Base-by-base conservation (phyloP, 2,113 vertebrate species). In the Forbesichthys papilliferus region DNA sequence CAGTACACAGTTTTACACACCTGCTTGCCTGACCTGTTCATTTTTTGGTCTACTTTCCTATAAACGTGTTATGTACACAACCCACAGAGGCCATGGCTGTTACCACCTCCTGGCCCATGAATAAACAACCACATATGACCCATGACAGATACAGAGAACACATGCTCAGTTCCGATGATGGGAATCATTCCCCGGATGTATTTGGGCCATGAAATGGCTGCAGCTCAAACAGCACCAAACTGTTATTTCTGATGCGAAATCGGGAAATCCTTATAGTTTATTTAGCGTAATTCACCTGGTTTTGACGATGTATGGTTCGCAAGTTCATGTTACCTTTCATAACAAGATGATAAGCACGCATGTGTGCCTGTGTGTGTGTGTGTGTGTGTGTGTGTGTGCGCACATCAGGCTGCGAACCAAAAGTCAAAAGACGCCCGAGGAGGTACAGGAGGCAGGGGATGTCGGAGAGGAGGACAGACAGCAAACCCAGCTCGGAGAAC, bases 351-450 rank as follows among this genome's bases (percentile, higher is more conserved):
- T 13, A 60, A 11, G 9, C 9, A 42, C 7, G 8, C 64, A 57
- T 53, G 66, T 70, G 60, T 66, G 48, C 61, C 11, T 66, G 46
- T 71, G 51, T 11, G 52, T 72, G 55, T 77, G 27, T 61, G 13
- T 49, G 1, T 61, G 18, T 62, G 36, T 48, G 13, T 68, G 20
- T 76, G 63, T 64, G 61, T 81, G 51, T 13, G 6, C 14, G 20
- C n/a, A 18, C 7, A 53, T 33, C 69, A 81, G 62, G 67, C 51
- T 74, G 59, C 42, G 67, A 67, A 69, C 9, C 61, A 71, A 71
- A 75, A 83, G 77, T 73, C 75, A 79, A 71, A 68, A 77, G 68
- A 77, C 51, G 69, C 76, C 79, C 1, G 27, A 80, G 73, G 77
- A 75, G 33, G 14, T 71, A 57, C 61, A 59, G 11, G 69, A 76